Evolutionary conservation across 53 echinoderm and acorn worm genomes (phyloP).

Genomic region (Hippasteria phrygiana): DNA sequence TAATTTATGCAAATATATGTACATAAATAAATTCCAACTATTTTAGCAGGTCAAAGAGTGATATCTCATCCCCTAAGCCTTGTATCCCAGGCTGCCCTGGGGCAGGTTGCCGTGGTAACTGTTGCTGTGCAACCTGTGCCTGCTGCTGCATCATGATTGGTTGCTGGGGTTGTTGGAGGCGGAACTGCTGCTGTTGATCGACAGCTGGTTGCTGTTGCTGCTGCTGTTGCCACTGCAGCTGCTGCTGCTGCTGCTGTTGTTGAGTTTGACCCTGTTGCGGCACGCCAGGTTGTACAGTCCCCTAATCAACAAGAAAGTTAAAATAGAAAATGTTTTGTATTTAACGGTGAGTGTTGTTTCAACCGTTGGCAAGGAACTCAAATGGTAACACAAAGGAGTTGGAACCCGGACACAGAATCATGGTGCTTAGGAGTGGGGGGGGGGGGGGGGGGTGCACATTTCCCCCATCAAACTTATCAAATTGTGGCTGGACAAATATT

Average conservation of each 20-base stretch:
- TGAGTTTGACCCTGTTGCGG: slow-evolving; percentile 69
- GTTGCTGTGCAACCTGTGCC: slow-evolving; percentile 65
- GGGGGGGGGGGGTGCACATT: too few species aligned
- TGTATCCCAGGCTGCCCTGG: slow-evolving; percentile 18
- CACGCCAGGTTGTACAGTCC: slow-evolving; percentile 38
- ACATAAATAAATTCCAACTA: background rate
- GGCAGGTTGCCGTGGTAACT: slow-evolving; percentile 46
- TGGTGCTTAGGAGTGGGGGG: too few species aligned
- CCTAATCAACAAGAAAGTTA: slow-evolving; percentile 14
- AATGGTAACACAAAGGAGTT: too few species aligned
- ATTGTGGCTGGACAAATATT: too few species aligned
- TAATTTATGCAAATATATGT: slow-evolving; percentile 26
- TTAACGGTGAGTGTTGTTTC: background rate
- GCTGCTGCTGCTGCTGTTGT: slow-evolving; percentile 61
- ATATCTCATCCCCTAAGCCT: slow-evolving; percentile 52
- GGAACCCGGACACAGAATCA: too few species aligned
- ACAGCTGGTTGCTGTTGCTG: slow-evolving; percentile 44
- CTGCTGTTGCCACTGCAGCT: slow-evolving; percentile 57
- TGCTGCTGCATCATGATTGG: slow-evolving; percentile 80
- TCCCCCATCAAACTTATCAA: too few species aligned
- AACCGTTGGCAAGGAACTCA: too few species aligned
- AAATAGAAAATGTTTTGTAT: background rate
- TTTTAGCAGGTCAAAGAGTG: slow-evolving; percentile 62
- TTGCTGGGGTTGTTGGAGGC: slow-evolving; percentile 70
- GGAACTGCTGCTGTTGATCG: slow-evolving; percentile 60